Percentiles rank a stretch among this genome's conserved stretches.
These are phyloP conservation scores for Psittacara wagleri DNA, from an alignment of 2,113 vertebrate genomes.

Conservation along the genomic window DNA sequence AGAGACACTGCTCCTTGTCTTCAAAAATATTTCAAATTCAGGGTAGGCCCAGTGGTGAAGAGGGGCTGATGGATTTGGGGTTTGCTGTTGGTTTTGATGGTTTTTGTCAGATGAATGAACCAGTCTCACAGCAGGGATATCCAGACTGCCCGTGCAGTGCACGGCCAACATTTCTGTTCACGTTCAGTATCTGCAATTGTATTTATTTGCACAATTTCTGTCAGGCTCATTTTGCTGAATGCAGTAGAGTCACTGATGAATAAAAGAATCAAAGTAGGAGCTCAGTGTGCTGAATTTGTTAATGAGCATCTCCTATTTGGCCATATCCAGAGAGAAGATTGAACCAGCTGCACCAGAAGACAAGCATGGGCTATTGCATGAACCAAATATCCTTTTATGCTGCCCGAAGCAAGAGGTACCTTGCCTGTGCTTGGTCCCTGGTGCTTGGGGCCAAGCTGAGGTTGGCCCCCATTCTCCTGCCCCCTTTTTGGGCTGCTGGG, in stretches of 20 bases:
- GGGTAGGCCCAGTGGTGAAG: not conserved
- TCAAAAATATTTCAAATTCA: not conserved
- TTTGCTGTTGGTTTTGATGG: not conserved
- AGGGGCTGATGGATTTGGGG: not conserved
- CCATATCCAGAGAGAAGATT: not conserved
- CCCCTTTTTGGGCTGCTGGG: not conserved
- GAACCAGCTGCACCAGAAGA: not conserved
- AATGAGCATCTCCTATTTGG: not conserved
- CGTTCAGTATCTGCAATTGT: not conserved
- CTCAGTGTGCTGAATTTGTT: not conserved
- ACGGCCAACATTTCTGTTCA: not conserved
- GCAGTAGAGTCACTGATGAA: not conserved
- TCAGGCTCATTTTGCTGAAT: not conserved
- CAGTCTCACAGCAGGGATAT: not conserved
- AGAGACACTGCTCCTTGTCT: not conserved
- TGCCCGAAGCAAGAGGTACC: not conserved
- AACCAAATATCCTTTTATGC: not conserved
- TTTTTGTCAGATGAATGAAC: not conserved
- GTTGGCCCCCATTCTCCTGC: not conserved
- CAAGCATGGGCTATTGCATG: not conserved
- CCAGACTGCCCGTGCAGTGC: not conserved
- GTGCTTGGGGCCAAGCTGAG: not conserved
- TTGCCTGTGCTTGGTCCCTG: not conserved
- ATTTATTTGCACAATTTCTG: not conserved
- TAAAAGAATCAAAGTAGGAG: not conserved